phyloP scores from a whole-genome alignment of 2,113 vertebrate genomes.

The Narcine bancroftii region DNA sequence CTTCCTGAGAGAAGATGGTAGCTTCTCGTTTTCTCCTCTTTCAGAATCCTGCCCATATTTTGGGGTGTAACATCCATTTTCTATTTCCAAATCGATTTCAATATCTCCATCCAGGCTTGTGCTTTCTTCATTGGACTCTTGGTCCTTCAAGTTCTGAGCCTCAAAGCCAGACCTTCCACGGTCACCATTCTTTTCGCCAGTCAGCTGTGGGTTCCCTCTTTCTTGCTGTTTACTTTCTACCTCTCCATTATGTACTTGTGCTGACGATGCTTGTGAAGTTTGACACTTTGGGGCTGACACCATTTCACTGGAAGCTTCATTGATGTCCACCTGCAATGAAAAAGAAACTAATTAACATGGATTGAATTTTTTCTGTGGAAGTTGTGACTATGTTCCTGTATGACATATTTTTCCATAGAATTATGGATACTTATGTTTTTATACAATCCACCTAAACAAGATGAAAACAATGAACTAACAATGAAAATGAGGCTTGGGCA shows the following conservation, averaged over 20 bases:
- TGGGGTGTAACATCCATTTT: conserved; percentile 70
- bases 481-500: not conserved
- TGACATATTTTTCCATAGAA: not conserved
- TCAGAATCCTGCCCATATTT: conserved; percentile 63
- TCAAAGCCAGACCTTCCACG: conserved; percentile 42
- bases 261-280: conserved; percentile 56
- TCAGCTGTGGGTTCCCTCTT: conserved; percentile 51
- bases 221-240: conserved; percentile 58
- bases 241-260: conserved; percentile 74
- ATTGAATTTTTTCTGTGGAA: not conserved
- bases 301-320: conserved; percentile 61
- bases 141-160: conserved; percentile 47
- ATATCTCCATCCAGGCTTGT: conserved; percentile 48
- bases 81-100: conserved; percentile 60
- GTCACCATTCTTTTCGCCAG: conserved; percentile 46
- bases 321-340: conserved; percentile 65
- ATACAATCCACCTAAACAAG: not conserved
- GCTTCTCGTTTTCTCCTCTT: conserved; percentile 61
- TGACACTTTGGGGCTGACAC: conserved; percentile 62
- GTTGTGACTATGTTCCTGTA: not conserved
- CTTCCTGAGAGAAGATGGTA: conserved; percentile 54
- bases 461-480: not conserved
- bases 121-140: conserved; percentile 54
- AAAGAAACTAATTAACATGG: not conserved
- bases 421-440: not conserved